These are phyloP conservation scores for Brienomyrus brachyistius DNA, from an alignment of 2,113 vertebrate species.

Conservation along the genomic window DNA sequence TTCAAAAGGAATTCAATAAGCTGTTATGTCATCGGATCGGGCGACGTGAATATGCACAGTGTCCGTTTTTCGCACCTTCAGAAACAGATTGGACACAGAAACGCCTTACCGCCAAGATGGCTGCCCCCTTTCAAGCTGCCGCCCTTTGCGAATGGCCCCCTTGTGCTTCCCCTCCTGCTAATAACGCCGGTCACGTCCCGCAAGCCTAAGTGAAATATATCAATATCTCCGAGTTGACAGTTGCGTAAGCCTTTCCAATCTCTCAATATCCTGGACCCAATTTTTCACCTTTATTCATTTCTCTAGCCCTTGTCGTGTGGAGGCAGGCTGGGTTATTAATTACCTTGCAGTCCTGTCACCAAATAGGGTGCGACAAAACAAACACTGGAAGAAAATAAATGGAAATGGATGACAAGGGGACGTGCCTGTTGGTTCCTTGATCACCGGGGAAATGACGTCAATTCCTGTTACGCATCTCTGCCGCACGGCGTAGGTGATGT, in stretches of 20 bases:
- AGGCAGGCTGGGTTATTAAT: constrained; percentile 19
- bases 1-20: neutral
- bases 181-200: constrained; percentile 31
- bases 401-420: neutral
- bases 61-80: neutral
- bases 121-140: neutral
- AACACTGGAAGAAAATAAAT: constrained; percentile 11
- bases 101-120: neutral
- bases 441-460: neutral
- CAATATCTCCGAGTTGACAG: constrained; percentile 46
- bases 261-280: constrained; percentile 32
- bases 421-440: neutral
- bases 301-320: neutral
- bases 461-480: neutral
- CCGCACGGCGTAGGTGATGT: neutral
- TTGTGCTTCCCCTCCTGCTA: constrained; percentile 21
- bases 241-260: constrained; percentile 46
- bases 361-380: constrained; percentile 14
- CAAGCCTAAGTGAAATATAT: constrained; percentile 42
- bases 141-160: neutral
- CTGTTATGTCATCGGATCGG: neutral
- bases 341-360: constrained; percentile 9
- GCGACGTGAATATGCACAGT: neutral
- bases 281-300: constrained; percentile 50
- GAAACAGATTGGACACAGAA: neutral